These are phyloP conservation scores for Lymantria dispar DNA, from an alignment of 2,888 invertebrate species.

Conservation along the genomic window DNA sequence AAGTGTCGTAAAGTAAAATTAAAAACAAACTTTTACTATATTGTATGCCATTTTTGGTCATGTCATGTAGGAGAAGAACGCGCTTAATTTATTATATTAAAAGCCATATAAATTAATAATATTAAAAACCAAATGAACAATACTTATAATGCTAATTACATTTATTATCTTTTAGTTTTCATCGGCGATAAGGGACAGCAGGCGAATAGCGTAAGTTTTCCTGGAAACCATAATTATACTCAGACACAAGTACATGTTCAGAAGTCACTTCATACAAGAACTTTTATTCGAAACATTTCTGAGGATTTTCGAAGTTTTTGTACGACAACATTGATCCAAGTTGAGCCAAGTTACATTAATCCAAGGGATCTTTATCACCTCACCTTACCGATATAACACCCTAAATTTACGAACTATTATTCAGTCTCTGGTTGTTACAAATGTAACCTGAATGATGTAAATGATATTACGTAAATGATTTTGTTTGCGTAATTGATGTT, in stretches of 20 bases:
- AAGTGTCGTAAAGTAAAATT: too few relatives aligned
- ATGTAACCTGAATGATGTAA: too few relatives aligned
- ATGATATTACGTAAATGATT: too few relatives aligned
- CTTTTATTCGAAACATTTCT: constrained; percentile 29
- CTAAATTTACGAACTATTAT: too few relatives aligned
- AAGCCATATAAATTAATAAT: too few relatives aligned
- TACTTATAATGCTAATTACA: not conserved
- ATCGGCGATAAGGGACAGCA: constrained; percentile 56
- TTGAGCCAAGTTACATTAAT: constrained; percentile 39
- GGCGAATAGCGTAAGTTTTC: constrained; percentile 53
- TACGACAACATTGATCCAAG: constrained; percentile 27
- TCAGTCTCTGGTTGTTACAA: too few relatives aligned
- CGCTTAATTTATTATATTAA: too few relatives aligned
- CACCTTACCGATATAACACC: constrained; percentile 12
- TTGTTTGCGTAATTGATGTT: too few relatives aligned
- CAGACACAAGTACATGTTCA: constrained; percentile 20
- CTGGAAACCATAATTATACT: constrained; percentile 7
- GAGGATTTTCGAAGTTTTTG: constrained; percentile 24
- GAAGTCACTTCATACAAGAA: constrained; percentile 35
- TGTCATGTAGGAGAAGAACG: too few relatives aligned
- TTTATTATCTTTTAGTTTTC: constrained; percentile 44
- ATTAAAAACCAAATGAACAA: not conserved
- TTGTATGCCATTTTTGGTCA: too few relatives aligned
- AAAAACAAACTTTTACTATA: too few relatives aligned
- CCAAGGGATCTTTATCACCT: constrained; percentile 35